Evolutionary conservation across 2,113 vertebrate genomes (phyloP), one percentile per base, ranked within the genome.

Genomic region (Bucco capensis): DNA sequence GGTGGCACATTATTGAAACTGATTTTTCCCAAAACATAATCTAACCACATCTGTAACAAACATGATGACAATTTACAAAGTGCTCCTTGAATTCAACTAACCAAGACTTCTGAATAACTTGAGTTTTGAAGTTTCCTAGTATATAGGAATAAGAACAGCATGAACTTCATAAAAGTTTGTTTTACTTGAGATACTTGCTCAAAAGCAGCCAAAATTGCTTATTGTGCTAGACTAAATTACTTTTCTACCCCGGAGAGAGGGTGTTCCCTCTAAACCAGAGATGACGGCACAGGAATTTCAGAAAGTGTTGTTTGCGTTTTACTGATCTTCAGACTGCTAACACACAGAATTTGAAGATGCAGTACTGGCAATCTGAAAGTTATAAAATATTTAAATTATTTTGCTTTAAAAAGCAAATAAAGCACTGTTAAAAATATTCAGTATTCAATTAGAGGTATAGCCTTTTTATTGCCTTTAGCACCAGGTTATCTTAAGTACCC

Each of bases 171-270:
- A 77, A 31, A 91, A 80, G 42, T 86, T 92, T 91, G 37, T 73
- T 94, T 94, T 83, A 74, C 35, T 92, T 77, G 51, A 73, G 60
- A 40, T 71, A 61, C 30, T 66, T 83, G 27, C 40, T 74, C 65
- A 90, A 77, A 27, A 86, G 25, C 46, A 94, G 83, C 13, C 72
- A 92, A 89, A 91, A 81, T 37, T 90, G 44, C 44, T 89, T 56
- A 44, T 53, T 67, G 40, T 74, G 53, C 31, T 64, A 87, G 33
- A 83, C 38, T 31, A 62, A 71, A 88, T 91, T 88, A 80, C 47
- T 94, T 88, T 79, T 90, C 49, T 60, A 83, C 93, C 76, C 93
- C 44, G 78, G 93, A 86, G 92, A 94, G 80, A 88, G 92, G 88
- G 90, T 94, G 92, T 95, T 95, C 30, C 85, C 86, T 90, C 60